Base-by-base conservation (phyloP, 2,113 vertebrate species). In the Chitala chitala region DNA sequence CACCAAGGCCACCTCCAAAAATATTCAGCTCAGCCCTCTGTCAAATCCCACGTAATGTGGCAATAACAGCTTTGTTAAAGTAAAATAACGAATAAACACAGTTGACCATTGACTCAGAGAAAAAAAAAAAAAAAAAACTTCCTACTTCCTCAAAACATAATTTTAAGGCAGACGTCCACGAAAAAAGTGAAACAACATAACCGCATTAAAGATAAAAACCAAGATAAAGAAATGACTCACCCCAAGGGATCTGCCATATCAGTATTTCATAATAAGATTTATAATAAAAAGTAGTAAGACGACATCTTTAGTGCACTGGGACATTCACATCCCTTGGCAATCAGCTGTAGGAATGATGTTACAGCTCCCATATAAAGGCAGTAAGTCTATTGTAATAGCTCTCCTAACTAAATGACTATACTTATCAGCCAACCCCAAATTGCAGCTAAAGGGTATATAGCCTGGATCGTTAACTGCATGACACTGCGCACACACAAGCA, bases 221-320 rank as follows among this genome's bases (percentile, higher is more conserved):
- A 13, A 10, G 4, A 50, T 13, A 68, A 17, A 38, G 4, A 48
- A 50, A 69, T 33, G 65, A 50, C 24, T 50, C 40, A 61, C 5
- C 10, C 58, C 29, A 12, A 29, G 65, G 44, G 40, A 6, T n/a
- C 20, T 26, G 10, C 61, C 36, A 24, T 24, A 24, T 31, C 42
- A 69, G 65, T 8, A 50, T 69, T 69, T 48, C 65, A 50, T 69
- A 31, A 69, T 69, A 6, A 48, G 42, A 69, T 48, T 31, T 20
- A n/a, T 29, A 20, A 46, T 26, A 20, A 8, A 46, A 48, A 68
- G 38, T n/a, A 42, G 29, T 56, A 22, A 65, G 36, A 48, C 5
- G 65, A 50, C 50, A 69, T 50, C 31, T 69, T 42, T 50, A 13
- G 24, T n/a, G 2, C 22, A 3, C 7, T 17, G 44, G 65, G 44